Percentiles rank a stretch among this genome's conserved stretches.
Evolutionary conservation across 1,140 invertebrate genomes (phyloP).

Genomic region (Goniozus legneri): DNA sequence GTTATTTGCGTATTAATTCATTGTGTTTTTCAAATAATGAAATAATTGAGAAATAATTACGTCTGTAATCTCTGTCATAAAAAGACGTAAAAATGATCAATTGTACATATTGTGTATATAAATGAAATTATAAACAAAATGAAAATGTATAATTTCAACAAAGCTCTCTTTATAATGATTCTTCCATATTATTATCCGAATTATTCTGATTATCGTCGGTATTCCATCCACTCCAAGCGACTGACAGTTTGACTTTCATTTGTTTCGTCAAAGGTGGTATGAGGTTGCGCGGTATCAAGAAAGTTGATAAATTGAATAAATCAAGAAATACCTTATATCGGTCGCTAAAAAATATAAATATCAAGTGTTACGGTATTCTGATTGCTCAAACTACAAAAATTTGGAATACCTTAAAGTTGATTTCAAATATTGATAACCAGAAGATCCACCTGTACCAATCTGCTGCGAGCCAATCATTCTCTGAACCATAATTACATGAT

Average conservation of each 20-base stretch:
- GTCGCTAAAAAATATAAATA: slow-evolving; percentile 64
- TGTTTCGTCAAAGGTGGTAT: slow-evolving; percentile 82
- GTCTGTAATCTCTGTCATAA: too few relatives aligned
- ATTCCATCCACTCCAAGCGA: slow-evolving; percentile 36
- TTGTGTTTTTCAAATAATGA: too few relatives aligned
- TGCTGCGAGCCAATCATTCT: slow-evolving; percentile 98
- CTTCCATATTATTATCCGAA: slow-evolving; percentile 21
- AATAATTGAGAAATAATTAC: too few relatives aligned
- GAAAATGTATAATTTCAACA: too few relatives aligned
- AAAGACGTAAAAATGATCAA: too few relatives aligned
- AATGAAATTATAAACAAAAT: too few relatives aligned
- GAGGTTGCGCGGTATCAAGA: slow-evolving; percentile 85
- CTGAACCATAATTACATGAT: slow-evolving; percentile 98
- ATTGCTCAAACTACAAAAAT: slow-evolving; percentile 1
- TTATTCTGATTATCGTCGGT: slow-evolving; percentile 33
- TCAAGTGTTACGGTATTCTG: neutral
- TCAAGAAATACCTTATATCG: slow-evolving; percentile 98
- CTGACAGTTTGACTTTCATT: slow-evolving; percentile 61
- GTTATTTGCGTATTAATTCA: too few relatives aligned
- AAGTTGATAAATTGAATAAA: slow-evolving; percentile 95
- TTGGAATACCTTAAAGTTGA: slow-evolving; percentile 86
- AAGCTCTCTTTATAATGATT: slow-evolving; percentile 6
- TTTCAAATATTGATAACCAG: slow-evolving; percentile 95
- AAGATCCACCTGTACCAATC: slow-evolving; percentile 94
- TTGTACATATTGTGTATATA: too few relatives aligned